Base-by-base conservation (phyloP, 1,140 invertebrate genomes). In the Plodia interpunctella region DNA sequence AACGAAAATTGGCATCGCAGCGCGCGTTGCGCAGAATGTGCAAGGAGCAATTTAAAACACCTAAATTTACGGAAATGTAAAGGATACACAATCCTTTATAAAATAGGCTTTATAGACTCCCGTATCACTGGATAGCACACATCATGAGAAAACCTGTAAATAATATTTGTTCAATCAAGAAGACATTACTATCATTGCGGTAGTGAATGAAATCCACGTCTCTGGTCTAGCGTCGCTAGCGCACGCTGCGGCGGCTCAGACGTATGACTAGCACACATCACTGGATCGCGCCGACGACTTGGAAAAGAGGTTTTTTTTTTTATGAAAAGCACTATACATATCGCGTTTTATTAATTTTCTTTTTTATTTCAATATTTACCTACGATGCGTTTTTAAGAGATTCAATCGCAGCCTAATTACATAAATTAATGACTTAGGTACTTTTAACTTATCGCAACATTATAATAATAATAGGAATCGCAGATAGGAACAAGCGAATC, bases 221-320 rank as follows among this genome's bases (percentile, higher is more conserved):
- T 28, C 3, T 28, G 9, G 28, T 5, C 3, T 28, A 28, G 3
- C 28, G 28, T 28, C 28, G 9, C n/a, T n/a, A n/a, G n/a, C n/a
- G n/a, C n/a, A n/a, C n/a, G n/a, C n/a, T n/a, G n/a, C n/a, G n/a
- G n/a, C 15, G 13, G 13, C 38, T 44, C 15, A 44, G 10, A 44
- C 13, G 38, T 44, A 44, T 25, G 49, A 51, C 51, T 53, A 53
- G 51, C 51, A 53, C n/a, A 51, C 18, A 51, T 53, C 51, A 25
- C 51, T 53, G 51, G 49, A 53, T 28, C 6, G 51, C 6, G n/a
- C n/a, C 10, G 9, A 4, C 38, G 38, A 15, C 2, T 44, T 44
- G 13, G n/a, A 44, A 3, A 6, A 44, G 38, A 44, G 38, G 38
- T 44, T 44, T 44, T 44, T 44, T 44, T 3, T 44, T 2, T 32